Base-by-base conservation (phyloP, 2,797 vertebrate species). In the Poeciliopsis turneri region DNA sequence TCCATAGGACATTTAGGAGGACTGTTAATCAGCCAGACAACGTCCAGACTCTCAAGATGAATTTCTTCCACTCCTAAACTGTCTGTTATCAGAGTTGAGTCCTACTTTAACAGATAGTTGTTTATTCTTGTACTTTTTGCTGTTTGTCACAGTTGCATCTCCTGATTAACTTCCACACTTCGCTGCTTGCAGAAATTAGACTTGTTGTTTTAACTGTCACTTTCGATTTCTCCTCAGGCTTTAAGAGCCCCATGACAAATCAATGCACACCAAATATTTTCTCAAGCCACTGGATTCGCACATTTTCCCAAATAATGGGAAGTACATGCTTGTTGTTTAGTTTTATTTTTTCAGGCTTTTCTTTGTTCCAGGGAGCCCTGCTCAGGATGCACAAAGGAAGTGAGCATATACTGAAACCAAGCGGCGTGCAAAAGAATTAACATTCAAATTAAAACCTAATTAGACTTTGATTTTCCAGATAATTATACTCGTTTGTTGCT, bases 401-500 rank as follows among this genome's bases (percentile, higher is more conserved):
- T 77, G 5, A 79, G 89, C 84, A 90, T 87, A 86, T 81, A 88
- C 90, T 80, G 81, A 91, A 94, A 93, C 90, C 89, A 92, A 92
- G 87, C 25, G 72, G 82, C 79, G 78, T 91, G 89, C 87, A 89
- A 87, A 85, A 78, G 88, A 93, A 95, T 95, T 94, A 94, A 95
- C 93, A 93, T 94, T 92, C 79, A 89, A 93, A 95, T 95, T 94
- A 94, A 92, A 92, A 95, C 87, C 85, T 86, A 91, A 93, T 95
- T 94, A 92, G 83, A 91, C 87, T 93, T 88, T 92, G 92, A 94
- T 94, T 94, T 89, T 92, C 88, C 86, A 89, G 89, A 91, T 92
- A 95, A 95, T 95, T 93, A 92, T 90, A 90, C 86, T 88, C 75
- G 87, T 86, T 90, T 91, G 93, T 86, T 76, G 82, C 87, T 86